These are phyloP conservation scores for Tragelaphus oryx DNA, from an alignment of 2,797 vertebrate species.

Conservation along the genomic window DNA sequence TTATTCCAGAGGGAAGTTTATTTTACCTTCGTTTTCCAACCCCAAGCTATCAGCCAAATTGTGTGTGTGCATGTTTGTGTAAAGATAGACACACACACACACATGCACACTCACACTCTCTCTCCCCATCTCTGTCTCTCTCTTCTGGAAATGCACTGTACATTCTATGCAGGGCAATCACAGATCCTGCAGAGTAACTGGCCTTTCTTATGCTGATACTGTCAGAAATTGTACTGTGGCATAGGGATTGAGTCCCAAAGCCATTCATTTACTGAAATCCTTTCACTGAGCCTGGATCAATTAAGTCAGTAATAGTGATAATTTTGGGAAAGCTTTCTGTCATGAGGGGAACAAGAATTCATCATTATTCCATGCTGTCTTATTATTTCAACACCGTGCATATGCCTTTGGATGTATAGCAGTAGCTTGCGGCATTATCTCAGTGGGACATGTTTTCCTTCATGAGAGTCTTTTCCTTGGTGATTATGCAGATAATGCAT, in stretches of 20 bases:
- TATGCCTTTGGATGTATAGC: not conserved
- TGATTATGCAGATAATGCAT: slow-evolving; percentile 45
- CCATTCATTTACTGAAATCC: slow-evolving; percentile 46
- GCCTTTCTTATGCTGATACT: slow-evolving; percentile 6
- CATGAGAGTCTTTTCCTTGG: slow-evolving; percentile 48
- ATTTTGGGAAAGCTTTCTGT: slow-evolving; percentile 59
- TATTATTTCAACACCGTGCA: slow-evolving; percentile 44
- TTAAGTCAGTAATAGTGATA: not conserved
- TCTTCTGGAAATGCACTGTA: not conserved
- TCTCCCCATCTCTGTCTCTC: not conserved
- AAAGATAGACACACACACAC: not conserved
- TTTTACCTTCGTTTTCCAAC: slow-evolving; percentile 53
- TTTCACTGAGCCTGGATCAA: slow-evolving; percentile 30
- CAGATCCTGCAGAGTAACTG: not conserved
- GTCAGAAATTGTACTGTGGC: slow-evolving; percentile 28
- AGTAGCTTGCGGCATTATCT: not conserved
- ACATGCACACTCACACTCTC: not conserved
- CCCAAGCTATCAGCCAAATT: not conserved
- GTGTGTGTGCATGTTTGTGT: not conserved
- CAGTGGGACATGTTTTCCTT: slow-evolving; percentile 39
- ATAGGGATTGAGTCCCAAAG: slow-evolving; percentile 42
- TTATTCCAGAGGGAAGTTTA: slow-evolving; percentile 57
- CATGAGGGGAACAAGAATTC: slow-evolving; percentile 44
- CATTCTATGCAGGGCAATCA: not conserved
- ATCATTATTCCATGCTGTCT: slow-evolving; percentile 43